Percentiles rank a stretch among this genome's conserved stretches.
Evolutionary conservation across 2,113 vertebrate genomes (phyloP).

Genomic region (Dascyllus trimaculatus): DNA sequence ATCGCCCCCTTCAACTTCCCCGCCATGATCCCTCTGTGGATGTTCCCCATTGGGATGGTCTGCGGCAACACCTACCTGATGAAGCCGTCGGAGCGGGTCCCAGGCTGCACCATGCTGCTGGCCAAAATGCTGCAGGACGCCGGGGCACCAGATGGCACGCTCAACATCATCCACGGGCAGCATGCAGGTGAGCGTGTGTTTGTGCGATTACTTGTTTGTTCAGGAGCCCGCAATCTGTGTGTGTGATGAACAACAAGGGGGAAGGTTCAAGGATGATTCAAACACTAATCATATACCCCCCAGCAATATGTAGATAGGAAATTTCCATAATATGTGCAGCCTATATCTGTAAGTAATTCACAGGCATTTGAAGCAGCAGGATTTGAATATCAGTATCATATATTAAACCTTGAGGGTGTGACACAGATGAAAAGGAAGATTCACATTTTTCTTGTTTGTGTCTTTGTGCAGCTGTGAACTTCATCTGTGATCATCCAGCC

Average conservation of each 20-base stretch:
- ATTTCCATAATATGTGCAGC: conserved; percentile 50
- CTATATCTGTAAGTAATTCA: conserved; percentile 38
- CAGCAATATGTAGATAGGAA: conserved; percentile 28
- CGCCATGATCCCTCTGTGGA: conserved; percentile 99
- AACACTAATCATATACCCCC: conserved; percentile 35
- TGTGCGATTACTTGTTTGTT: conserved; percentile 1
- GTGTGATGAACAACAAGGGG: conserved; percentile 15
- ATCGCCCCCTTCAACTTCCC: conserved; percentile 98
- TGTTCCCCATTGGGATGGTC: conserved; percentile 97
- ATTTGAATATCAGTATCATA: conserved; percentile 29
- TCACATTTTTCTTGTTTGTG: conserved; percentile 23
- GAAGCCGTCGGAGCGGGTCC: conserved; percentile 97
- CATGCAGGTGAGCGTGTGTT: conserved; percentile 88
- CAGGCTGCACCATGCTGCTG: conserved; percentile 95
- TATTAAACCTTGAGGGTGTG: conserved; percentile 1
- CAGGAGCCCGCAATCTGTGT: background rate
- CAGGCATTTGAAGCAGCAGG: conserved; percentile 10
- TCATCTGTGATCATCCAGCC: conserved; percentile 95
- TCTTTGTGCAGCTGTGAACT: conserved; percentile 93
- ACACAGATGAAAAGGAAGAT: conserved; percentile 31
- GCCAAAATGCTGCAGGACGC: conserved; percentile 94
- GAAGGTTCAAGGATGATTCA: conserved; percentile 37
- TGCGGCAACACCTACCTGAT: conserved; percentile 98
- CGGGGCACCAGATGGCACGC: conserved; percentile 92
- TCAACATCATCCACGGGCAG: conserved; percentile 97